Base-by-base conservation (phyloP, 2,797 vertebrate genomes). In the Decapterus maruadsi region DNA sequence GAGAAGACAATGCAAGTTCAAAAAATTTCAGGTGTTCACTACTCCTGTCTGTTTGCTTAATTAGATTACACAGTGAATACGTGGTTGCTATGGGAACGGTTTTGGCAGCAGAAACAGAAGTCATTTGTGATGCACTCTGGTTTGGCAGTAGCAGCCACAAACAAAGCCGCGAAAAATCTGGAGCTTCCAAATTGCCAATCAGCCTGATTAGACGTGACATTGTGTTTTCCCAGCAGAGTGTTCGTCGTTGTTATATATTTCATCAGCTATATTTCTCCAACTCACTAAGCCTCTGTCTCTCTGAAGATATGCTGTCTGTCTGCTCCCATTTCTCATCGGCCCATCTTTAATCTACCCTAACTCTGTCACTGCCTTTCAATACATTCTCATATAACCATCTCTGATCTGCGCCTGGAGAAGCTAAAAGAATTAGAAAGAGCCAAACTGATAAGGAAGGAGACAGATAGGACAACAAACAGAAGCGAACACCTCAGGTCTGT, bases 111-210 rank as follows among this genome's bases (percentile, higher is more conserved):
- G 54, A 63, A 80, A 67, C 59, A 65, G 22, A 78, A 88, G 72
- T 87, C 62, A 74, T 91, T 89, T 86, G 66, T 55, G 80, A 87
- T 74, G 87, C 74, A 14, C 80, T 78, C 45, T 61, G 77, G 70
- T 85, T 90, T 85, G 84, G 87, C 88, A 81, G 74, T 2, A 51
- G 56, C 73, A 59, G 61, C 61, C 58, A 55, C 72, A 89, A 86
- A 89, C 88, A 92, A 90, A 87, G 87, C 87, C 76, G 80, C 9
- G 46, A 46, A 89, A 92, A 92, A 90, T 89, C 81, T 86, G 88
- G 74, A 83, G 89, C 85, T 84, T 87, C 81, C 89, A 90, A 94
- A 91, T 90, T 92, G 87, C 84, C 91, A 92, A 82, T 93, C 91
- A 89, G 81, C 75, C 77, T 92, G 91, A 92, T 92, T 90, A 82